phyloP scores from a whole-genome alignment of 2,888 invertebrate species.

The Tethea ocularis region DNA sequence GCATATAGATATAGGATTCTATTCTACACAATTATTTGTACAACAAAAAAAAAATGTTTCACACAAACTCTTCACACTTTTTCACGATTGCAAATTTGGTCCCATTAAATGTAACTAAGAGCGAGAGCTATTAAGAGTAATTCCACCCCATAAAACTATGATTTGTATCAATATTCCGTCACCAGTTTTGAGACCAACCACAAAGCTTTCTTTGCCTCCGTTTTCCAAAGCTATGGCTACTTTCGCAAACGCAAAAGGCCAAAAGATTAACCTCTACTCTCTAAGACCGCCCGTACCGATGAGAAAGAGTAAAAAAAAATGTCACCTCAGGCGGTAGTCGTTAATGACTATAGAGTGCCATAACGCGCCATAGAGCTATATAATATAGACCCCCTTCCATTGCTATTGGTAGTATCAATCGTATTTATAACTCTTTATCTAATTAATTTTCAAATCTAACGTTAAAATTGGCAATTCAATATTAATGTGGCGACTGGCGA shows the following conservation, averaged over 20 bases:
- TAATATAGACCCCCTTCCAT: not conserved
- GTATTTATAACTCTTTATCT: slow-evolving; percentile 7
- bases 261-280: not conserved
- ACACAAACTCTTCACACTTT: too few relatives aligned
- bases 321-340: slow-evolving; percentile 6
- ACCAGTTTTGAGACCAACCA: not conserved
- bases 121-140: too few relatives aligned
- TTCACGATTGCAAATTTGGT: too few relatives aligned
- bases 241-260: not conserved
- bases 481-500: slow-evolving; percentile 14
- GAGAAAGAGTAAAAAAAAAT: not conserved
- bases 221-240: not conserved
- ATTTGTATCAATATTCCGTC: not conserved
- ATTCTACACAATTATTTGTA: too few relatives aligned
- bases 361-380: not conserved
- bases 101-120: too few relatives aligned
- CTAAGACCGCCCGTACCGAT: slow-evolving; percentile 7
- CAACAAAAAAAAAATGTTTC: too few relatives aligned
- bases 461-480: not conserved
- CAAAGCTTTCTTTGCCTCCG: too few relatives aligned
- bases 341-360: not conserved
- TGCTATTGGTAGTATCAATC: slow-evolving; percentile 9
- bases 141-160: too few relatives aligned
- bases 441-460: slow-evolving; percentile 9
- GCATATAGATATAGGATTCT: too few relatives aligned